A percentile compares a stretch with the other conserved stretches of the same genome.
Evolutionary conservation across 2,797 vertebrate genomes (phyloP).

Genomic region (Eulemur coronatus): DNA sequence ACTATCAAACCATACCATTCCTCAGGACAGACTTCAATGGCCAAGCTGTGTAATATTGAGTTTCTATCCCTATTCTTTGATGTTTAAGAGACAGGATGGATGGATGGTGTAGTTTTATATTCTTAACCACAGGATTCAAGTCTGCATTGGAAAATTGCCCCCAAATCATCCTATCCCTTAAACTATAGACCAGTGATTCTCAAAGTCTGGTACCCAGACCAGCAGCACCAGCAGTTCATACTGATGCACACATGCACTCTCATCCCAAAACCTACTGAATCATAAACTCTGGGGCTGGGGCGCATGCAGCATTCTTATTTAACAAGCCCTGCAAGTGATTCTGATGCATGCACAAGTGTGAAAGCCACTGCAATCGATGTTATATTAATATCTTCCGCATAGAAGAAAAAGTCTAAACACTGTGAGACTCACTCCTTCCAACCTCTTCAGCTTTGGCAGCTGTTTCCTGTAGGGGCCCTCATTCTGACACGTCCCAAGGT

Average conservation of each 20-base stretch:
- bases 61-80: neutral
- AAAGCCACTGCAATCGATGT: neutral
- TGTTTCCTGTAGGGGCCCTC: neutral
- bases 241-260: accelerated
- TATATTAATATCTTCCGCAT: accelerated
- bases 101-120: neutral
- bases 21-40: neutral
- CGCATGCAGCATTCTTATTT: neutral
- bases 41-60: neutral
- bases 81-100: neutral
- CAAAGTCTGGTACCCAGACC: neutral
- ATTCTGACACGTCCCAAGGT: neutral
- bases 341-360: neutral
- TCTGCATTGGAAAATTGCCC: neutral
- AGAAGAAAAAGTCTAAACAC: neutral
- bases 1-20: neutral
- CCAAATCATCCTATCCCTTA: neutral
- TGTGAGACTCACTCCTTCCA: neutral
- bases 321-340: neutral
- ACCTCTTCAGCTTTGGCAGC: neutral
- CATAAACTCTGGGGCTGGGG: neutral
- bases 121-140: neutral
- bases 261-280: neutral
- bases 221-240: neutral
- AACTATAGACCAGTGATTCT: neutral